Conservation (phyloP, 1,140 invertebrate species). For the Anadara kagoshimensis region DNA sequence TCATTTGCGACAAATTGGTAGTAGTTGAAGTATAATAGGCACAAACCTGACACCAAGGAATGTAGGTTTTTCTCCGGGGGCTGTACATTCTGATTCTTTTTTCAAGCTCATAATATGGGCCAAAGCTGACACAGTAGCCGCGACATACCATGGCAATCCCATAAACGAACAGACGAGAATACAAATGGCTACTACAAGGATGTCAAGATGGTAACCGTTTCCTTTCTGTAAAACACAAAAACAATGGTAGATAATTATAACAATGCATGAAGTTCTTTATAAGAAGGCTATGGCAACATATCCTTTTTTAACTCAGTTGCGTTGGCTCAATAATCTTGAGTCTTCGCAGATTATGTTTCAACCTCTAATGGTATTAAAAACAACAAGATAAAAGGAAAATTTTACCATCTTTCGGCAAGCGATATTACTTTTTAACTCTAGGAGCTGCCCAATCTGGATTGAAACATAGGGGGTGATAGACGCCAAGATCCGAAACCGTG, state of each 20-base stretch:
- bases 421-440: too few species aligned
- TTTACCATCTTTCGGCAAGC: too few species aligned
- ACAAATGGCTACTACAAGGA: conserved; percentile 91
- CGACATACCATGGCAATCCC: conserved; percentile 96
- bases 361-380: too few species aligned
- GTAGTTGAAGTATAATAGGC: not conserved
- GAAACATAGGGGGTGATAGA: too few species aligned
- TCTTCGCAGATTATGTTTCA: too few species aligned
- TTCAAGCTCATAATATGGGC: conserved; percentile 99
- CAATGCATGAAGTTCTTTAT: not conserved
- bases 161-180: conserved; percentile 94
- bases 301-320: too few species aligned
- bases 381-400: too few species aligned
- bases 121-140: conserved; percentile 97
- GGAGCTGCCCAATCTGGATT: too few species aligned
- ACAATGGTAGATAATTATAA: not conserved
- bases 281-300: too few species aligned
- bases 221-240: conserved; percentile 85
- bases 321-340: too few species aligned
- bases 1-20: not conserved
- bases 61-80: conserved; percentile 98
- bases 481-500: too few species aligned
- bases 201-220: conserved; percentile 97
- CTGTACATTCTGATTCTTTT: conserved; percentile 95
- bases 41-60: conserved; percentile 89